Evolutionary conservation across 2,888 invertebrate genomes (phyloP).

Genomic region (Ichneumoninae sp.): DNA sequence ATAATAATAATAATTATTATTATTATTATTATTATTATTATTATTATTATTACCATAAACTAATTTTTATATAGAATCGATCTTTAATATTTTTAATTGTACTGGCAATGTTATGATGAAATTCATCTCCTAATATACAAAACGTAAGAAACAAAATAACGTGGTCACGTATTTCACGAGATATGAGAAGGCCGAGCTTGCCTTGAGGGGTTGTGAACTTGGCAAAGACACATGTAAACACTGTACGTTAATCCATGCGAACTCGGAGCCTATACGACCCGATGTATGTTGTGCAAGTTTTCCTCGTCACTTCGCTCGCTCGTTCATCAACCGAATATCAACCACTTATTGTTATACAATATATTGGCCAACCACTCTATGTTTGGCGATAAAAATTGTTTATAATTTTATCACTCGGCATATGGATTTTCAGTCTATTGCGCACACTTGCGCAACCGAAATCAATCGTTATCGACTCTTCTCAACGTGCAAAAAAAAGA

Average conservation of each 20-base stretch:
- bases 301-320: neutral
- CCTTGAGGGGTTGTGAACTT: conserved; percentile 42
- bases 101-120: neutral
- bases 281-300: conserved; percentile 18
- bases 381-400: neutral
- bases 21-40: neutral
- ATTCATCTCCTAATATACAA: neutral
- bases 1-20: neutral
- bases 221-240: conserved; percentile 42
- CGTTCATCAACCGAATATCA: conserved; percentile 5
- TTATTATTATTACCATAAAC: neutral
- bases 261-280: conserved; percentile 17
- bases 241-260: conserved; percentile 30
- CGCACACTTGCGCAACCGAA: neutral
- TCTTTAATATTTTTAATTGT: neutral
- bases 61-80: too few relatives aligned
- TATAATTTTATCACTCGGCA: neutral
- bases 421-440: neutral
- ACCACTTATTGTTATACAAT: neutral
- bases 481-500: neutral
- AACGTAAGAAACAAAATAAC: neutral
- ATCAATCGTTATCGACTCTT: neutral
- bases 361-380: too few relatives aligned
- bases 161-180: neutral
- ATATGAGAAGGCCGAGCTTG: neutral